phyloP scores from a whole-genome alignment of 2,797 vertebrate genomes.

The Atherinosoma microstoma region DNA sequence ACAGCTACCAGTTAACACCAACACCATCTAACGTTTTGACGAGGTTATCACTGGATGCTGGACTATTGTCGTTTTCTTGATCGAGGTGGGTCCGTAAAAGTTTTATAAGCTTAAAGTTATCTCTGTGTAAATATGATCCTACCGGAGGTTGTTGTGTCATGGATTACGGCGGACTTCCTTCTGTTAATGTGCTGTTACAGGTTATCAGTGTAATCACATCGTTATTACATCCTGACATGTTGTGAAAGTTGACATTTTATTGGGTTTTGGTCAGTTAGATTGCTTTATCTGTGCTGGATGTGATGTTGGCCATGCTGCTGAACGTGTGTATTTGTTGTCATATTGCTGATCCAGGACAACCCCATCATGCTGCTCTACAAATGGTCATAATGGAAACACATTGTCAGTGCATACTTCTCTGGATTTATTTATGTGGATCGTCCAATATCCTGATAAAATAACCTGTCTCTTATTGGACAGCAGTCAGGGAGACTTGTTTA shows the following conservation, averaged over 20 bases:
- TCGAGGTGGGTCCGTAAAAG: conserved; percentile 20
- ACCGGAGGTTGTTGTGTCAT: not conserved
- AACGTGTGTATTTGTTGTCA: conserved; percentile 35
- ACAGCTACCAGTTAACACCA: not conserved
- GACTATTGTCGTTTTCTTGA: not conserved
- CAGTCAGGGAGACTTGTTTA: conserved; percentile 3
- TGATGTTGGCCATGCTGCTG: conserved; percentile 7
- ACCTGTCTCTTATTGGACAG: not conserved
- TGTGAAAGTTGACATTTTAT: not conserved
- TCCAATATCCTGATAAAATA: conserved; percentile 1
- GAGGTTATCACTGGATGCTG: not conserved
- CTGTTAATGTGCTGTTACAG: not conserved
- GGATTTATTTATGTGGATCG: too few species aligned
- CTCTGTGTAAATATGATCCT: conserved; percentile 9
- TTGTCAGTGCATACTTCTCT: too few species aligned
- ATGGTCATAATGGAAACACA: not conserved
- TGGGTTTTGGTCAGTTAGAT: not conserved
- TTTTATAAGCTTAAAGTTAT: conserved; percentile 32
- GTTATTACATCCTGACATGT: not conserved
- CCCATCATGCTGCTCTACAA: not conserved
- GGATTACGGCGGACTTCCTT: not conserved
- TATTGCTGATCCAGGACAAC: not conserved
- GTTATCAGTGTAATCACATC: not conserved
- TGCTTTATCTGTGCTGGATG: not conserved
- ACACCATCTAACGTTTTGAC: not conserved